Percentiles rank a stretch among this genome's conserved stretches.
phyloP scores from a whole-genome alignment of 2,797 vertebrate species.

The Cheracebus regulus region DNA sequence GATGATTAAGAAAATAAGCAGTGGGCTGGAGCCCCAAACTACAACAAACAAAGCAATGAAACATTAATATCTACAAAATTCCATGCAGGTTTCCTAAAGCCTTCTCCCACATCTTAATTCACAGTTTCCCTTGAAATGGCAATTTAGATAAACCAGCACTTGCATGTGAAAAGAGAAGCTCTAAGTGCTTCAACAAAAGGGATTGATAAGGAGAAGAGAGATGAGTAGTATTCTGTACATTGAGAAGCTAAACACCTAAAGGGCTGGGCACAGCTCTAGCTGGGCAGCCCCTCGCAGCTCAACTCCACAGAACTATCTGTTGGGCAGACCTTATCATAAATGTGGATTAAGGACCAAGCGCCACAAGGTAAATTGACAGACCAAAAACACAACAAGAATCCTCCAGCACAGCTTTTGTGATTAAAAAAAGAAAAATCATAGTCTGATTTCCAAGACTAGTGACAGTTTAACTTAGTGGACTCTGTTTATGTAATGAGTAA shows the following conservation, averaged over 20 bases:
- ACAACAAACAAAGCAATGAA: background rate
- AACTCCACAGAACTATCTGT: background rate
- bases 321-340: background rate
- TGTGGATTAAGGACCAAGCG: background rate
- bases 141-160: background rate
- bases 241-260: background rate
- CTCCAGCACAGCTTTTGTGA: background rate
- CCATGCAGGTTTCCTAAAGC: background rate
- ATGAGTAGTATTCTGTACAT: background rate
- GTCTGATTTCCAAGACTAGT: background rate
- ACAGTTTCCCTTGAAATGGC: background rate
- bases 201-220: background rate
- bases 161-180: background rate
- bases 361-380: background rate
- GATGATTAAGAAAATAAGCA: background rate
- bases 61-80: constrained; percentile 10
- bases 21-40: background rate
- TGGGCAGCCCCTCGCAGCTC: fast-evolving
- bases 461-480: background rate
- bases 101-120: background rate
- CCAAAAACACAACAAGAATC: background rate
- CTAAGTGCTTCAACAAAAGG: background rate
- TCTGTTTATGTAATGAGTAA: background rate
- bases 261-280: too few relatives aligned
- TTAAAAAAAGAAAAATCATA: background rate